Evolutionary conservation across 92 coral and sea anemone species (phyloP).

Genomic region (Palythoa grandis): DNA sequence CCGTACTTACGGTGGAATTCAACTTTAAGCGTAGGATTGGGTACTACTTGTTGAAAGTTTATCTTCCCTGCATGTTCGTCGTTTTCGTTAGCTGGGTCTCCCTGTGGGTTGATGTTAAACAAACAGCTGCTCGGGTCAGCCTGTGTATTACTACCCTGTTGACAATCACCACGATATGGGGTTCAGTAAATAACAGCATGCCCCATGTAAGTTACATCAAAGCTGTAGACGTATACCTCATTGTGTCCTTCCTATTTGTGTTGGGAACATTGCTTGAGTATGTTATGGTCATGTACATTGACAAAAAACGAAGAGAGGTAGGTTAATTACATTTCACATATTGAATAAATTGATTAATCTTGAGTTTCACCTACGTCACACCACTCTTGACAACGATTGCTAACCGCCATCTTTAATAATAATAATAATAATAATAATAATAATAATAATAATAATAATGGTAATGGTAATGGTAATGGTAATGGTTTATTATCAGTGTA

Average conservation of each 20-base stretch:
- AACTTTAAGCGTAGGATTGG: conserved; percentile 81
- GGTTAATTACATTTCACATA: neutral
- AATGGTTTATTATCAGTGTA: too few relatives aligned
- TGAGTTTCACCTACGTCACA: too few relatives aligned
- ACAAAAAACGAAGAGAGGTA: conserved; percentile 30
- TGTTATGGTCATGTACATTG: conserved; percentile 52
- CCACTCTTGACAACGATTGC: too few relatives aligned
- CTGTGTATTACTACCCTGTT: conserved; percentile 84
- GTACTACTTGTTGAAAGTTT: conserved; percentile 78
- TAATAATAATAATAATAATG: too few relatives aligned
- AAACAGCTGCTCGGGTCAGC: conserved; percentile 86
- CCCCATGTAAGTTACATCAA: conserved; percentile 89
- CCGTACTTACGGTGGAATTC: conserved; percentile 68
- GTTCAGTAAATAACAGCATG: conserved; percentile 81
- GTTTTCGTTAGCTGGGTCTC: conserved; percentile 90
- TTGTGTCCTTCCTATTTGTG: conserved; percentile 80
- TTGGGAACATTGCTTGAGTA: conserved; percentile 82
- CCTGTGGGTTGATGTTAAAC: conserved; percentile 81
- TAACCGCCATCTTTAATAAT: too few relatives aligned
- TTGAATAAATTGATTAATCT: neutral
- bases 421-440: too few relatives aligned
- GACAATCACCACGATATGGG: conserved; percentile 87
- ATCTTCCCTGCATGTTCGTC: conserved; percentile 86
- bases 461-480: too few relatives aligned
- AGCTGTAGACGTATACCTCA: conserved; percentile 84